Conservation (phyloP, 2,113 vertebrate species). For the Gambusia affinis region DNA sequence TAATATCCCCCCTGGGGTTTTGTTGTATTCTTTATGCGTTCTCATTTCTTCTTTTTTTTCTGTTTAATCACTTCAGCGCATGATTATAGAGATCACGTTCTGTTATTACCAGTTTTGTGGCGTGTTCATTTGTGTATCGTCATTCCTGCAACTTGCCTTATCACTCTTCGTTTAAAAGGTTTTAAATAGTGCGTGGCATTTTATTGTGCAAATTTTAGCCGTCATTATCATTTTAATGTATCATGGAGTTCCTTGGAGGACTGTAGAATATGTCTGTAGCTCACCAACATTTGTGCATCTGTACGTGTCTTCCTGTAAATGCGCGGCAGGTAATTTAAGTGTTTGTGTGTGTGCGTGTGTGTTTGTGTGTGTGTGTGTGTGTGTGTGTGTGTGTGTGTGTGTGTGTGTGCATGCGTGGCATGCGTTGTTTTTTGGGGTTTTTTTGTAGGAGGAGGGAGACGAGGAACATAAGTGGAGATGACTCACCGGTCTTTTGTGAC, state of each 20-base stretch:
- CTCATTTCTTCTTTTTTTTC: not conserved
- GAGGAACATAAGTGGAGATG: slow-evolving; percentile 77
- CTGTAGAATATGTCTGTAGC: slow-evolving; percentile 29
- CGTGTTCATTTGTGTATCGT: not conserved
- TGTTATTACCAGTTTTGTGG: not conserved
- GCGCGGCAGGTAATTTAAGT: slow-evolving; percentile 69
- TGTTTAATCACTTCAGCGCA: not conserved
- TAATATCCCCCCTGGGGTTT: slow-evolving; percentile 8
- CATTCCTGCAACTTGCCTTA: not conserved
- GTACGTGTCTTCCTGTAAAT: slow-evolving; percentile 41
- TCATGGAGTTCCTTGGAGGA: slow-evolving; percentile 35
- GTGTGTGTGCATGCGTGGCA: slow-evolving; percentile 57
- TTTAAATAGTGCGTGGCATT: slow-evolving; percentile 27
- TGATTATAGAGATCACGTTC: not conserved
- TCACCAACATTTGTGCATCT: slow-evolving; percentile 29
- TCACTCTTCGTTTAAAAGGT: not conserved
- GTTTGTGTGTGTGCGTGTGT: slow-evolving; percentile 62
- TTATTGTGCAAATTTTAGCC: slow-evolving; percentile 13
- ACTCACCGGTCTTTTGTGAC: slow-evolving; percentile 80
- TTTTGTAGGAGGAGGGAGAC: slow-evolving; percentile 71
- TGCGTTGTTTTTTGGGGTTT: slow-evolving; percentile 9
- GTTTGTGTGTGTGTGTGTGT: slow-evolving; percentile 19
- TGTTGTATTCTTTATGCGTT: slow-evolving; percentile 5
- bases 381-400: slow-evolving; percentile 25
- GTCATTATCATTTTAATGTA: slow-evolving; percentile 34